Evolutionary conservation across 2,797 vertebrate genomes (phyloP).

Genomic region (Manis crassicaudata): DNA sequence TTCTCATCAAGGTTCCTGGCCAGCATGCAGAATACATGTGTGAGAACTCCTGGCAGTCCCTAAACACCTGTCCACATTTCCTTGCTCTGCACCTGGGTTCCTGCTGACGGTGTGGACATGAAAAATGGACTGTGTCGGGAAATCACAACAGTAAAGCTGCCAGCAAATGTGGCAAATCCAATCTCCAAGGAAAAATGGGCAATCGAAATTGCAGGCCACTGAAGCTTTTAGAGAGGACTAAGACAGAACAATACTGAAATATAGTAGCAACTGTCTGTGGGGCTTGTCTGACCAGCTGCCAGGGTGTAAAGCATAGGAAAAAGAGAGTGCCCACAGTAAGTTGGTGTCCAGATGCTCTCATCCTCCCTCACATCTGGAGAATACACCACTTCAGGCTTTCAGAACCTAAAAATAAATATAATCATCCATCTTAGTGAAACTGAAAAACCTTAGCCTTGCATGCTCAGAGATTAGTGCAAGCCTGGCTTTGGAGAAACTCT

Average conservation of each 20-base stretch:
- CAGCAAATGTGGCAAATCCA: neutral
- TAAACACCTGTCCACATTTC: neutral
- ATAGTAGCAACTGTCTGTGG: rapidly evolving
- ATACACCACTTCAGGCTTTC: neutral
- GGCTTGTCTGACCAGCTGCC: neutral
- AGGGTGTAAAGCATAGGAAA: neutral
- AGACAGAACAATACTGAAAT: neutral
- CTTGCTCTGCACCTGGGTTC: neutral
- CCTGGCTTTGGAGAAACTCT: neutral
- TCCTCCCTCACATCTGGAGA: neutral
- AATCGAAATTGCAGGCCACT: neutral
- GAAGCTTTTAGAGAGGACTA: neutral
- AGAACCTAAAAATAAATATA: slow-evolving; percentile 12
- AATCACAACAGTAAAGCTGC: neutral
- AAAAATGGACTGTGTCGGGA: neutral
- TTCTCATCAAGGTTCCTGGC: neutral
- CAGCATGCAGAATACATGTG: rapidly evolving
- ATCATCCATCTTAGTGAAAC: neutral
- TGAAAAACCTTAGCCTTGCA: neutral
- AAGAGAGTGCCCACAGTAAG: rapidly evolving
- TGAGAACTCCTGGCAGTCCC: rapidly evolving
- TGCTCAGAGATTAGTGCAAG: neutral
- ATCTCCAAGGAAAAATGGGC: neutral
- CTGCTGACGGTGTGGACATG: neutral
- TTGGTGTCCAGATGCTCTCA: neutral